phyloP scores from a whole-genome alignment of 2,888 invertebrate species.

The Polydrusus pterygomalis region DNA sequence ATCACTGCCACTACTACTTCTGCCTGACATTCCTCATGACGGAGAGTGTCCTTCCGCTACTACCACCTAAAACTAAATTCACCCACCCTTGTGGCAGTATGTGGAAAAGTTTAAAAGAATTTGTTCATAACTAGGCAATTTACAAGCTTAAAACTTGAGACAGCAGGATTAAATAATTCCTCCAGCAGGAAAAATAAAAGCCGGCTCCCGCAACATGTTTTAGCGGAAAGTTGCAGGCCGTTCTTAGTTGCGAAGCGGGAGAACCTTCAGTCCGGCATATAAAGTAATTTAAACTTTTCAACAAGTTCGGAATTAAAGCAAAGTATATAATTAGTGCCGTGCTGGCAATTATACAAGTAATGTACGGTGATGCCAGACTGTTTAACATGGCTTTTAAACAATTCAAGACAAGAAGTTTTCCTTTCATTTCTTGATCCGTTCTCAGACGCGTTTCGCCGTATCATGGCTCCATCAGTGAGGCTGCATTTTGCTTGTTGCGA shows the following conservation, averaged over 20 bases:
- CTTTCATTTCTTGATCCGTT: no score
- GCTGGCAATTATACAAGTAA: conserved; percentile 52
- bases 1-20: no score
- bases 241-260: conserved; percentile 42
- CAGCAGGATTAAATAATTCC: conserved; percentile 47
- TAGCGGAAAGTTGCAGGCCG: conserved; percentile 37
- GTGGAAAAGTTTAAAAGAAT: conserved; percentile 12
- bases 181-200: conserved; percentile 47
- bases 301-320: conserved; percentile 68
- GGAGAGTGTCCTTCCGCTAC: no score
- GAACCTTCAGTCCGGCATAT: conserved; percentile 61
- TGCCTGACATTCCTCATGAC: no score
- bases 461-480: no score
- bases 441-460: no score
- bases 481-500: no score
- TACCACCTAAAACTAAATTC: neutral
- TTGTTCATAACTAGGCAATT: conserved; percentile 6
- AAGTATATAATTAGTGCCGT: conserved; percentile 69
- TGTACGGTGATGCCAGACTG: conserved; percentile 37
- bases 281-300: conserved; percentile 71
- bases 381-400: neutral
- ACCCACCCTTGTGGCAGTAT: neutral
- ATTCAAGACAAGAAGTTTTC: no score
- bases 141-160: conserved; percentile 36
- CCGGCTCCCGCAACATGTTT: conserved; percentile 48